Conservation (phyloP, 2,797 vertebrate genomes). For the Enteromius anoplus region DNA sequence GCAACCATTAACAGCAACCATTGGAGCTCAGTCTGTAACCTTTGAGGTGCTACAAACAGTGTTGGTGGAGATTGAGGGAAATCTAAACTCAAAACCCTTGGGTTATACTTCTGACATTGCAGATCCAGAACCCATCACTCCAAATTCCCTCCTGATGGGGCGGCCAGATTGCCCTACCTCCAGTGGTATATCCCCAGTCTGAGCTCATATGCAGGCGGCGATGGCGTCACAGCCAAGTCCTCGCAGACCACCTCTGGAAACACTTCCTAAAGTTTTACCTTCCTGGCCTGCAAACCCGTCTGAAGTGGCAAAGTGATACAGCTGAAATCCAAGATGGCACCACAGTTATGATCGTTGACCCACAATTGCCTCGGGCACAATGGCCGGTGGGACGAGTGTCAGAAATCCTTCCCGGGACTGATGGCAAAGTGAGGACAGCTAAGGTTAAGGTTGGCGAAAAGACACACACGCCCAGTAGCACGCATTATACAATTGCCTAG, state of each 20-base stretch:
- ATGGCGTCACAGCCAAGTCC: background rate
- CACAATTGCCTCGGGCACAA: background rate
- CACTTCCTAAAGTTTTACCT: background rate
- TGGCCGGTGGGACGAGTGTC: background rate
- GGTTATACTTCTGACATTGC: background rate
- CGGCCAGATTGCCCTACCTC: constrained; percentile 1
- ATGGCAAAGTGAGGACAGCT: background rate
- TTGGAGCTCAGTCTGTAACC: constrained; percentile 11
- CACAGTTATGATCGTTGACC: background rate
- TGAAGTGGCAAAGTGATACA: background rate
- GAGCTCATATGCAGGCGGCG: background rate
- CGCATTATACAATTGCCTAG: background rate
- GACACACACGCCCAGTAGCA: background rate
- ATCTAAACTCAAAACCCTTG: constrained; percentile 37
- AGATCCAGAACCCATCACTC: background rate
- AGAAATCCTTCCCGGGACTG: background rate
- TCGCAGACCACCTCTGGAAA: constrained; percentile 11
- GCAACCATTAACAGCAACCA: background rate
- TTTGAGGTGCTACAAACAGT: constrained; percentile 13
- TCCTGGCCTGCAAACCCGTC: background rate
- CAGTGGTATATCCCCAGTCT: background rate
- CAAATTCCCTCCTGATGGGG: constrained; percentile 39
- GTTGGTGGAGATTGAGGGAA: constrained; percentile 26
- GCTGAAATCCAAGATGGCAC: background rate
- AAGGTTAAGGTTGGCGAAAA: background rate